phyloP scores from a whole-genome alignment of 1,140 invertebrate species.

The Uloborus diversus region DNA sequence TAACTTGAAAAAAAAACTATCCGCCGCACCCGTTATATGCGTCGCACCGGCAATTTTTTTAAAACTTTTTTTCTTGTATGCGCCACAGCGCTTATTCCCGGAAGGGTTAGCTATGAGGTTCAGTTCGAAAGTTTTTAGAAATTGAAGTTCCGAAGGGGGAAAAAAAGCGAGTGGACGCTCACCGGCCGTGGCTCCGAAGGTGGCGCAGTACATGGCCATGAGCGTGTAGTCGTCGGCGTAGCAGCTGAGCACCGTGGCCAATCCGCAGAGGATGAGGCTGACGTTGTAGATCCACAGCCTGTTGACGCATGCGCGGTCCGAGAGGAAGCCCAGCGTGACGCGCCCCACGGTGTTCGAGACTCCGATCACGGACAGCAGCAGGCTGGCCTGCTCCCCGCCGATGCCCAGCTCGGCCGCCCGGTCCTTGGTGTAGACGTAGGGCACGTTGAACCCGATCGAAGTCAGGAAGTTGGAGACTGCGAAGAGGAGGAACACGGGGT shows the following conservation, averaged over 20 bases:
- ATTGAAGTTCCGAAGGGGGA: too few relatives aligned
- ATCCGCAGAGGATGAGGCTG: slow-evolving; percentile 78
- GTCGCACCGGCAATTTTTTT: too few relatives aligned
- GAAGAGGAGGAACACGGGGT: slow-evolving; percentile 90
- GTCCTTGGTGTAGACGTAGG: slow-evolving; percentile 84
- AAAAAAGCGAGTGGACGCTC: too few relatives aligned
- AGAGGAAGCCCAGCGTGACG: slow-evolving; percentile 83
- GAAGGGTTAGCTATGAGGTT: too few relatives aligned
- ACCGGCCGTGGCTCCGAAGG: slow-evolving; percentile 85
- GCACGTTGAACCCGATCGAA: slow-evolving; percentile 95
- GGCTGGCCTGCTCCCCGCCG: slow-evolving; percentile 69
- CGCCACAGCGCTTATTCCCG: too few relatives aligned
- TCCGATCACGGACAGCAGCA: slow-evolving; percentile 82
- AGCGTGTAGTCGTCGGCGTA: slow-evolving; percentile 75
- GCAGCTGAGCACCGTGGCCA: slow-evolving; percentile 77
- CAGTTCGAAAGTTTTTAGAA: too few relatives aligned
- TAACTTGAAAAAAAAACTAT: too few relatives aligned
- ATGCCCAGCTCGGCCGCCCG: slow-evolving; percentile 73
- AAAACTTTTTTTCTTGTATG: too few relatives aligned
- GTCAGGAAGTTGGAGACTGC: slow-evolving; percentile 93
- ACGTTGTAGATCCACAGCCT: slow-evolving; percentile 87
- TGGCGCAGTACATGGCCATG: slow-evolving; percentile 79
- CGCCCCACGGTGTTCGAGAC: slow-evolving; percentile 88
- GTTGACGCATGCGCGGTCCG: slow-evolving; percentile 89
- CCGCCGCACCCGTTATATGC: too few relatives aligned